Base-by-base conservation (phyloP, 2,797 vertebrate genomes). In the Paratrypauchen microcephalus region DNA sequence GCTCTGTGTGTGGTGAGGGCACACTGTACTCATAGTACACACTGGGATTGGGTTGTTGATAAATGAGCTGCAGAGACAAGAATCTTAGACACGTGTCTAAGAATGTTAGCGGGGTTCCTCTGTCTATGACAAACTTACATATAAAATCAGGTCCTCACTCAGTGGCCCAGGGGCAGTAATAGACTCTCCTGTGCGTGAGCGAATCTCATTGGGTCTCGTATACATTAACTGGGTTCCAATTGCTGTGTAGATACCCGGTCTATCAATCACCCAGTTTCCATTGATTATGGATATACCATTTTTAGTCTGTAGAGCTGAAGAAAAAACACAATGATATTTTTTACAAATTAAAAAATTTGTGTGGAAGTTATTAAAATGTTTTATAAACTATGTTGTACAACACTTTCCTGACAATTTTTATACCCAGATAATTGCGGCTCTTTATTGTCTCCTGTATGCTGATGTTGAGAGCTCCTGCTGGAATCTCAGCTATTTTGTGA, bases 351-450 rank as follows among this genome's bases (percentile, higher is more conserved):
- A 45, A 54, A 71, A 63, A 5, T 64, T 36, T 63, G 57, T 62
- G 45, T 66, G n/a, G 5, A 69, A 54, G 45, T 48, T 65, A 28
- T 45, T 62, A 21, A 19, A 39, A 61, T 61, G 13, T 41, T 62
- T 62, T 32, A 56, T 12, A 3, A 36, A 39, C 59, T 39, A 21
- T 21, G 32, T 32, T 30, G 18, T 16, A 32, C 2, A 63, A 63
- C 36, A 39, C 9, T 13, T 62, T 60, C 28, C 30, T 61, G 30
- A 3, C 21, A 66, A 26, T 78, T 87, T 64, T 23, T 77, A 19
- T 87, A 93, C 93, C 92, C 55, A 93, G 83, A 74, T 94, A 93
- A 80, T 92, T 94, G 57, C 87, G 86, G 77, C 90, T 93, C 76
- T 94, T 94, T 57, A 73, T 59, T 1, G 75, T 86, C 87, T 94